A percentile compares a stretch with the other conserved stretches of the same genome.
phyloP scores from a whole-genome alignment of 2,113 vertebrate genomes.

The Crotalus viridis region DNA sequence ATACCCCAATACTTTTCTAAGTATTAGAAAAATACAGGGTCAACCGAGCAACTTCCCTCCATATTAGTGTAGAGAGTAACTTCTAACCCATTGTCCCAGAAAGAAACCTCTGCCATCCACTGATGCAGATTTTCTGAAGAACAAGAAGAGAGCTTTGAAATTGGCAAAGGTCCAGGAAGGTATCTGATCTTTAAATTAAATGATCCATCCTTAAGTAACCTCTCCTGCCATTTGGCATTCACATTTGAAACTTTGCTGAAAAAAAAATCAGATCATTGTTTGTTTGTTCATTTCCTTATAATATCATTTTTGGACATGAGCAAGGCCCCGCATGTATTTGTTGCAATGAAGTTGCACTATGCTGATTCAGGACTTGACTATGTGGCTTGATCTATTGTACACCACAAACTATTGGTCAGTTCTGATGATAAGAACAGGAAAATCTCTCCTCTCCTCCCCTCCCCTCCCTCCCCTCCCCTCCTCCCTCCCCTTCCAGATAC shows the following conservation, averaged over 20 bases:
- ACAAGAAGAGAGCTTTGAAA: neutral
- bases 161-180: neutral
- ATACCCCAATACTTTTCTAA: neutral
- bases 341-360: neutral
- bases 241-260: neutral
- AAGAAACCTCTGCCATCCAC: neutral
- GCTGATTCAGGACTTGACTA: neutral
- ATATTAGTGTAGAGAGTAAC: neutral
- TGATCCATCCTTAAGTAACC: neutral
- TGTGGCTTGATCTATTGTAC: neutral
- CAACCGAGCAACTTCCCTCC: neutral
- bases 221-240: neutral
- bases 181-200: neutral
- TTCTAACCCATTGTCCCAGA: neutral
- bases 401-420: neutral
- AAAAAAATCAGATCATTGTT: neutral
- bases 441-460: neutral
- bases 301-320: neutral
- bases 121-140: neutral
- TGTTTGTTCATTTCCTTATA: neutral
- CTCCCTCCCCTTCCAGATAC: neutral
- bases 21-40: neutral
- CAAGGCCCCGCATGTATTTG: neutral
- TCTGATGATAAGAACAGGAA: neutral
- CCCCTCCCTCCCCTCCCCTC: no score